These are phyloP conservation scores for Calephelis virginiensis DNA, from an alignment of 1,140 invertebrate species.

Conservation along the genomic window DNA sequence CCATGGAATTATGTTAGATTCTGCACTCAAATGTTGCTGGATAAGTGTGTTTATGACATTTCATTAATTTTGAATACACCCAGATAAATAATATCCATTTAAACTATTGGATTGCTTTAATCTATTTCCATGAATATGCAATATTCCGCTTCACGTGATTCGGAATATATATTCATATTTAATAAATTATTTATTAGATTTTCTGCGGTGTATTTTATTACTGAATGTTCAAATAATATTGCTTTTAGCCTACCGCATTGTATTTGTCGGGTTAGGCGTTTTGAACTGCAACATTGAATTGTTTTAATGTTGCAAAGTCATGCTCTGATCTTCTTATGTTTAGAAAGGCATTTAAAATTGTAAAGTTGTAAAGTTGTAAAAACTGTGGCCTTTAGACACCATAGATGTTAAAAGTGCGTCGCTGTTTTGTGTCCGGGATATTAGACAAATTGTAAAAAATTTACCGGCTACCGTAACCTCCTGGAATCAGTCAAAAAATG, in stretches of 20 bases:
- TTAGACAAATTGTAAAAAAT: too few species aligned
- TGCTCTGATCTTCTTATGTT: too few species aligned
- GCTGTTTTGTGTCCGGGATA: too few species aligned
- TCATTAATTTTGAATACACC: constrained; percentile 23
- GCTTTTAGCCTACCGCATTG: constrained; percentile 5
- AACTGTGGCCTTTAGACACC: too few species aligned
- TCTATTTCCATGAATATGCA: constrained; percentile 23
- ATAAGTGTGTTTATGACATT: constrained; percentile 29
- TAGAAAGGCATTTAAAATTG: too few species aligned
- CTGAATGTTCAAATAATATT: constrained; percentile 17
- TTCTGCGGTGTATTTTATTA: constrained; percentile 14
- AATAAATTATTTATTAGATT: constrained; percentile 18
- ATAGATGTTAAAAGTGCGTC: too few species aligned
- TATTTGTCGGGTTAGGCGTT: background rate
- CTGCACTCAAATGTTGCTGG: constrained; percentile 37
- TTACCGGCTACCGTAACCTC: too few species aligned
- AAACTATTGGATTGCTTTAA: constrained; percentile 16
- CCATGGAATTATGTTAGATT: constrained; percentile 51
- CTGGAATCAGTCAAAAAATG: too few species aligned
- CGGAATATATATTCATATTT: constrained; percentile 15
- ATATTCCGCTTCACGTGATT: constrained; percentile 24
- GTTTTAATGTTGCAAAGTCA: background rate
- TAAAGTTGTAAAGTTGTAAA: too few species aligned
- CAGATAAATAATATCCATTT: constrained; percentile 13
- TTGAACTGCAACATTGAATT: background rate